These are phyloP conservation scores for Philopedon plagiatum DNA, from an alignment of 2,888 invertebrate genomes.

Conservation along the genomic window DNA sequence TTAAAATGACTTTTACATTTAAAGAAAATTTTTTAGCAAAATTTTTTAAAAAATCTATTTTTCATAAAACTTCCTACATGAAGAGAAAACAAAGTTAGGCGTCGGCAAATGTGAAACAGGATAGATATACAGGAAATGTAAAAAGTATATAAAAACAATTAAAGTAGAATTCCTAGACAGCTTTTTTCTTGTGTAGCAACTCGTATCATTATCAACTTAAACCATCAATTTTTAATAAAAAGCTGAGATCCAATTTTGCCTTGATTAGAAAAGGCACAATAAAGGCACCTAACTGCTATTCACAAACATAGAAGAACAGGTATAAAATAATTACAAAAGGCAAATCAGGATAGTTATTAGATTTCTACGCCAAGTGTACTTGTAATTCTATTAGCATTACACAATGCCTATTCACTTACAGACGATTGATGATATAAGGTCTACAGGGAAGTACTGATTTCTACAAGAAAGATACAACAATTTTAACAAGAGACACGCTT, in stretches of 20 bases:
- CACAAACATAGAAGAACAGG: not conserved
- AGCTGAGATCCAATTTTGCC: not conserved
- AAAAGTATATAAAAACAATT: too few species aligned
- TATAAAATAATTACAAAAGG: conserved; percentile 8
- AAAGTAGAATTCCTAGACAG: too few species aligned
- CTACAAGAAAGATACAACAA: not conserved
- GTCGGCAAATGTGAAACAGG: too few species aligned
- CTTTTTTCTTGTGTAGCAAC: too few species aligned
- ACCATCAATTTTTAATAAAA: not conserved
- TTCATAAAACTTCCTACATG: too few species aligned
- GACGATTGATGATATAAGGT: conserved; percentile 5
- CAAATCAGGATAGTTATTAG: conserved; percentile 23
- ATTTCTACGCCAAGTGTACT: conserved; percentile 12
- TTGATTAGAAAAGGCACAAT: not conserved
- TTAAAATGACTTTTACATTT: too few species aligned
- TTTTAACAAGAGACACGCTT: not conserved
- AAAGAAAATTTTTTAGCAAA: too few species aligned
- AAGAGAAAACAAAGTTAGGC: too few species aligned
- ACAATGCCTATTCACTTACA: conserved; percentile 20
- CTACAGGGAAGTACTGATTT: not conserved
- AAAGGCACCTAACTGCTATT: conserved; percentile 3
- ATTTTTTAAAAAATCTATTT: too few species aligned
- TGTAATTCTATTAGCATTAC: conserved; percentile 23
- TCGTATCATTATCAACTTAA: not conserved
- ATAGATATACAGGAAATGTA: too few species aligned